Evolutionary conservation across 2,113 vertebrate genomes (phyloP).

Genomic region (Proterorhinus semilunaris): DNA sequence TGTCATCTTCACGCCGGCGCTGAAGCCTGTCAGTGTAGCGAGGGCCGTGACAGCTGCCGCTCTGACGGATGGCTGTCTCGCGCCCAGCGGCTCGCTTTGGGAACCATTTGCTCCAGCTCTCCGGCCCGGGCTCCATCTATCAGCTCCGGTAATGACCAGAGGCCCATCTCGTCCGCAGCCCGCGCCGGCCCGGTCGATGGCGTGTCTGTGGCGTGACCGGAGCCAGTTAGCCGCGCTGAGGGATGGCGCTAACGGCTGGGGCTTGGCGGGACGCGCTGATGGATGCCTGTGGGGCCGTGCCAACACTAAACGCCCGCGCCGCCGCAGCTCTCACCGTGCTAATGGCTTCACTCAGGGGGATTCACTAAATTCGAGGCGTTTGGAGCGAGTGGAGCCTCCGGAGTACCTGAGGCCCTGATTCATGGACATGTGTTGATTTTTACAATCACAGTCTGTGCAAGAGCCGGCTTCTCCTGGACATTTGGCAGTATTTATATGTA

Average conservation of each 20-base stretch:
- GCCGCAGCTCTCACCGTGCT: constrained; percentile 10
- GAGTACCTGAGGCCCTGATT: too few species aligned
- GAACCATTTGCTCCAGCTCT: constrained; percentile 55
- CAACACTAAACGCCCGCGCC: constrained; percentile 29
- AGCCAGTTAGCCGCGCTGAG: constrained; percentile 64
- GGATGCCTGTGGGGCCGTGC: constrained; percentile 59
- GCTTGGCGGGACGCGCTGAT: constrained; percentile 61
- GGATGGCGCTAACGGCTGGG: constrained; percentile 66
- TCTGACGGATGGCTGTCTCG: neutral
- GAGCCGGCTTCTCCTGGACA: too few species aligned
- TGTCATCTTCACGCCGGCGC: neutral
- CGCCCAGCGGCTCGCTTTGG: constrained; percentile 8
- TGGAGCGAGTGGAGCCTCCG: neutral
- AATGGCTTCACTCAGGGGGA: constrained; percentile 1
- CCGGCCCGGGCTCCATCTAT: constrained; percentile 58
- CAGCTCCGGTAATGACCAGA: constrained; percentile 71
- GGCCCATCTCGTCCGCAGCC: constrained; percentile 51
- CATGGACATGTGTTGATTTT: too few species aligned
- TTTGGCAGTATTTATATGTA: too few species aligned
- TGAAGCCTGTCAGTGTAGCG: neutral
- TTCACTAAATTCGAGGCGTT: neutral
- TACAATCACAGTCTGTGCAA: too few species aligned
- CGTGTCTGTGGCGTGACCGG: constrained; percentile 59
- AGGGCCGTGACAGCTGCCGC: neutral
- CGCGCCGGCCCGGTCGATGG: constrained; percentile 57